Conservation (phyloP, 2,888 invertebrate species). For the Amiota minor region DNA sequence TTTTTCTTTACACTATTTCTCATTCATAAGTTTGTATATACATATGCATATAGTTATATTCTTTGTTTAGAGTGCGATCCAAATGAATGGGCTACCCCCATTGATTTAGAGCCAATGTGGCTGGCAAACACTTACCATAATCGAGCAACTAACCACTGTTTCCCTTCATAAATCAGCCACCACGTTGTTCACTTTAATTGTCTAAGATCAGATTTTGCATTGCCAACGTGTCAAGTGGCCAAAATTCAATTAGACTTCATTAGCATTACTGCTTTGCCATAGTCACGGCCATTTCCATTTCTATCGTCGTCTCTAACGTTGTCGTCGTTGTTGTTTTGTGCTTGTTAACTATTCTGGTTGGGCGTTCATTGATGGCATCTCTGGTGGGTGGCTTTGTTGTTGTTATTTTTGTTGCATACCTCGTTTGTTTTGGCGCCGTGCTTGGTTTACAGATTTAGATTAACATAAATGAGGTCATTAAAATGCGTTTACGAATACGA, state of each 20-base stretch:
- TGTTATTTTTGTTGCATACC: slow-evolving; percentile 22
- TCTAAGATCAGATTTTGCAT: slow-evolving; percentile 24
- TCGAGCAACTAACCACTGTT: too few relatives aligned
- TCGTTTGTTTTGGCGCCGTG: slow-evolving; percentile 24
- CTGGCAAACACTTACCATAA: too few relatives aligned
- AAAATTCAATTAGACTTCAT: slow-evolving; percentile 67
- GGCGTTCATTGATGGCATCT: slow-evolving; percentile 20
- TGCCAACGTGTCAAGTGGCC: slow-evolving; percentile 64
- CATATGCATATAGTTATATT: too few relatives aligned
- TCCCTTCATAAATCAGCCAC: not conserved
- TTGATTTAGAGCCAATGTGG: too few relatives aligned
- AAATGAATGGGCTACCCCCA: too few relatives aligned
- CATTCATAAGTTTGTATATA: too few relatives aligned
- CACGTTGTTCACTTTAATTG: slow-evolving; percentile 20
- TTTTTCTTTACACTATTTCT: too few relatives aligned
- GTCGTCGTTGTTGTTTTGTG: not conserved
- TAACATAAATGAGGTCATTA: slow-evolving; percentile 68
- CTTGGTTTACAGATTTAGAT: slow-evolving; percentile 58
- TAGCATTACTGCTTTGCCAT: slow-evolving; percentile 60
- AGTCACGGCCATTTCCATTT: slow-evolving; percentile 30
- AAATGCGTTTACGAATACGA: slow-evolving; percentile 61
- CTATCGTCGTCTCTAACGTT: slow-evolving; percentile 16
- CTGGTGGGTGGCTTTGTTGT: not conserved
- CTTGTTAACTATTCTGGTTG: slow-evolving; percentile 21
- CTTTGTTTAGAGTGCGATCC: too few relatives aligned